Conservation (phyloP, 2,113 vertebrate genomes). For the Lepus timidus region DNA sequence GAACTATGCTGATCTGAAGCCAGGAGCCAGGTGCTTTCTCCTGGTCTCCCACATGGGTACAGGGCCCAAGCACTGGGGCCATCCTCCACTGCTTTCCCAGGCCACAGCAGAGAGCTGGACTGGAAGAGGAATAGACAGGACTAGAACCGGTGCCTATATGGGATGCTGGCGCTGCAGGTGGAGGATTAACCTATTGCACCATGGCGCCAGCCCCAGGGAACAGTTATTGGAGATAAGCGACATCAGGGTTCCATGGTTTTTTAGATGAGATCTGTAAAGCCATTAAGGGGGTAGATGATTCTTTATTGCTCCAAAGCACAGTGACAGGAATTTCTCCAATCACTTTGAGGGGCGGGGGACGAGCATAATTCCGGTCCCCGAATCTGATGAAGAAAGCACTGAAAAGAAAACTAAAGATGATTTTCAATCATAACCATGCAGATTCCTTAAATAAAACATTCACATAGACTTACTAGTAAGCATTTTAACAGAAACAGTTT, state of each 20-base stretch:
- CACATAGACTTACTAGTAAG: neutral
- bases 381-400: neutral
- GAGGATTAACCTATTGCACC: too few relatives aligned
- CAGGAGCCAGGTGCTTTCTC: too few relatives aligned
- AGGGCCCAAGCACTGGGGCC: too few relatives aligned
- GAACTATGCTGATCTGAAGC: too few relatives aligned
- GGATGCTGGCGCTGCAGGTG: too few relatives aligned
- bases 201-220: neutral
- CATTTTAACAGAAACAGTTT: neutral
- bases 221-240: neutral
- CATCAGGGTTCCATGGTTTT: neutral
- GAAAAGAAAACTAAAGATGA: conserved; percentile 38
- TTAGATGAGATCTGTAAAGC: neutral
- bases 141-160: too few relatives aligned
- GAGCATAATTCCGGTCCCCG: neutral
- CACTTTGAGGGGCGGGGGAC: neutral
- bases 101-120: too few relatives aligned
- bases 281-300: neutral
- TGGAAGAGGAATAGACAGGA: too few relatives aligned
- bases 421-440: neutral
- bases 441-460: conserved; percentile 24
- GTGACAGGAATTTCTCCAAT: neutral
- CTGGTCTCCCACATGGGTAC: too few relatives aligned
- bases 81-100: too few relatives aligned
- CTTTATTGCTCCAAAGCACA: conserved; percentile 10